Percentiles rank a stretch among this genome's conserved stretches.
Evolutionary conservation across 2,888 invertebrate species (phyloP).

Genomic region (Coelinius sp.): DNA sequence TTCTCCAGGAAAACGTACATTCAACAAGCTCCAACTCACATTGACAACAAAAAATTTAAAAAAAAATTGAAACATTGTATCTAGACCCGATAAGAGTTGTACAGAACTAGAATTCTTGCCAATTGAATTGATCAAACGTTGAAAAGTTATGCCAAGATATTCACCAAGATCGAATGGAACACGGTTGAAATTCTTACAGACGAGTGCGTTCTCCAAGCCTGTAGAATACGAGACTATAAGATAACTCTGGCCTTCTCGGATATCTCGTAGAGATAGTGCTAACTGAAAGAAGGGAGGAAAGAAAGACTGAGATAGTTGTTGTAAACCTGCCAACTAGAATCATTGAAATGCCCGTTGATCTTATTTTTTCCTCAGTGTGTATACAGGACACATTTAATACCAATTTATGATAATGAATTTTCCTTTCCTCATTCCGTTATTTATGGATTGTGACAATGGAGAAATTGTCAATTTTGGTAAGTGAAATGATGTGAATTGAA

Average conservation of each 20-base stretch:
- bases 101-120: not conserved
- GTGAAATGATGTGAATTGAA: conserved; percentile 20
- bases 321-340: conserved; percentile 41
- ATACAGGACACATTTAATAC: conserved; percentile 50
- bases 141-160: conserved; percentile 20
- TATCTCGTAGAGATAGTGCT: conserved; percentile 22
- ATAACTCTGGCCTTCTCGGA: conserved; percentile 25
- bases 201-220: conserved; percentile 2
- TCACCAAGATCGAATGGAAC: conserved; percentile 8
- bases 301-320: conserved; percentile 25
- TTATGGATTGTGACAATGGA: conserved; percentile 49
- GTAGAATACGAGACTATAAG: conserved; percentile 26
- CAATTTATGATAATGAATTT: conserved; percentile 66
- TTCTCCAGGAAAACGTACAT: not conserved
- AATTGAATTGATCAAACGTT: conserved; percentile 18
- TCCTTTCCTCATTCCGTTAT: conserved; percentile 47
- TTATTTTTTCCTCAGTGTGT: conserved; percentile 30
- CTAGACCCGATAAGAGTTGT: not conserved
- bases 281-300: not conserved
- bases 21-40: not conserved
- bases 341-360: conserved; percentile 44
- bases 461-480: not conserved
- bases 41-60: not conserved
- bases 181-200: conserved; percentile 22
- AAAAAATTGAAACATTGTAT: not conserved